Evolutionary conservation across 2,113 vertebrate genomes (phyloP), one percentile per base, ranked within the genome.

Genomic region (Chroicocephalus ridibundus): DNA sequence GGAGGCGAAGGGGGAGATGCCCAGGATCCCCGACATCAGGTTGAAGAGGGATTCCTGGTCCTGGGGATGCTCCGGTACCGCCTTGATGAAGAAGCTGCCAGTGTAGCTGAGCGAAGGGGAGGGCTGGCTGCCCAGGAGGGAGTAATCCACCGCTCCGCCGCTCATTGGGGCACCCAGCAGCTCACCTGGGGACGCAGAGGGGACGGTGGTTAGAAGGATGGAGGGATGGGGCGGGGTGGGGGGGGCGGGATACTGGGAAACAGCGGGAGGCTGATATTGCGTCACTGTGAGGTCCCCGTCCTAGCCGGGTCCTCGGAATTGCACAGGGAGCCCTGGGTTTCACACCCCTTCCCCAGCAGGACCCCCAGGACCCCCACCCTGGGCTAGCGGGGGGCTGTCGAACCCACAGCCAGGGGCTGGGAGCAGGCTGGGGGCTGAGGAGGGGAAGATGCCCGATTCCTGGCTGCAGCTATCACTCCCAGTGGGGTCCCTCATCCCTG

Each of bases 81-180:
- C 98, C 96, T 99, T 99, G 88, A 99, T 99, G 97, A 99, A 99
- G 98, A 99, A 99, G 97, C 99, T 99, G 97, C 99, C 99, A 8
- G 99, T 99, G 98, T 99, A 99, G 97, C 99, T 98, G 97, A 99
- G 98, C 15, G 99, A 98, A 36, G 99, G 98, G 76, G 98, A 98
- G 96, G 98, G 98, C 90, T 97, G 98, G 97, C 97, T 98, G 97
- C 97, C 99, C 98, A 82, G 98, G 96, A 98, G 98, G 79, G 98
- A 98, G 94, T 98, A 99, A 97, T 99, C 99, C 55, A 97, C 90
- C 3, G 65, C 54, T 86, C 98, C 99, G 44, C 98, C 89, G 97
- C 98, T 98, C 94, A 98, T 97, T 91, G 99, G 98, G 85, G 98
- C 94, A 60, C 98, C 98, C 93, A 98, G 97, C 94, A 99, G 98